Percentiles rank a stretch among this genome's conserved stretches.
Conservation (phyloP, 2,113 vertebrate species). For the Mormoops blainvillei region DNA sequence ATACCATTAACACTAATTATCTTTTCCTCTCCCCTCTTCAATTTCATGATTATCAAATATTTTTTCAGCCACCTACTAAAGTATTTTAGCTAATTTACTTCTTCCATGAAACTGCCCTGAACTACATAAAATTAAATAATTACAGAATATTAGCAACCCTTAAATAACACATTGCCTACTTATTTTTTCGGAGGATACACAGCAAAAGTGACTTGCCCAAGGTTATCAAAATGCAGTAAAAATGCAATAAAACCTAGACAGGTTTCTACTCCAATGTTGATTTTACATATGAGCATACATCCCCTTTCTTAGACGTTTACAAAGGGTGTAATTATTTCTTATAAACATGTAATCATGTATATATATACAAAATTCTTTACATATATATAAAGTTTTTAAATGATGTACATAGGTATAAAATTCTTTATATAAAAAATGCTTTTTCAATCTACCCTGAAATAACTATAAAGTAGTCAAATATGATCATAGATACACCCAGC, state of each 20-base stretch:
- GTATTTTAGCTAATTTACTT: not conserved
- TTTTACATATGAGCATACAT: not conserved
- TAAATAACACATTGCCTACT: not conserved
- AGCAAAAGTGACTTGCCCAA: not conserved
- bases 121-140: not conserved
- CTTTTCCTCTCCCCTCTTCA: not conserved
- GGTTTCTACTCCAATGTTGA: not conserved
- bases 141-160: not conserved
- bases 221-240: not conserved
- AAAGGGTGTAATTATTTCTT: not conserved
- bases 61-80: not conserved
- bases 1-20: not conserved
- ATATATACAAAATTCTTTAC: not conserved
- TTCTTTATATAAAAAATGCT: not conserved
- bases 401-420: not conserved
- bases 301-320: not conserved
- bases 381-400: not conserved
- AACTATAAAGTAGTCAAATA: not conserved
- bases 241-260: not conserved
- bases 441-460: not conserved
- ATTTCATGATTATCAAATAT: not conserved
- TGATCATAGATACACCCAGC: not conserved
- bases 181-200: not conserved
- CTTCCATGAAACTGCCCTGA: conserved; percentile 10
- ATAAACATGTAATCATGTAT: not conserved